These are phyloP conservation scores for Neolamprologus sp. DNA, from an alignment of 2,113 vertebrate species.

Conservation along the genomic window DNA sequence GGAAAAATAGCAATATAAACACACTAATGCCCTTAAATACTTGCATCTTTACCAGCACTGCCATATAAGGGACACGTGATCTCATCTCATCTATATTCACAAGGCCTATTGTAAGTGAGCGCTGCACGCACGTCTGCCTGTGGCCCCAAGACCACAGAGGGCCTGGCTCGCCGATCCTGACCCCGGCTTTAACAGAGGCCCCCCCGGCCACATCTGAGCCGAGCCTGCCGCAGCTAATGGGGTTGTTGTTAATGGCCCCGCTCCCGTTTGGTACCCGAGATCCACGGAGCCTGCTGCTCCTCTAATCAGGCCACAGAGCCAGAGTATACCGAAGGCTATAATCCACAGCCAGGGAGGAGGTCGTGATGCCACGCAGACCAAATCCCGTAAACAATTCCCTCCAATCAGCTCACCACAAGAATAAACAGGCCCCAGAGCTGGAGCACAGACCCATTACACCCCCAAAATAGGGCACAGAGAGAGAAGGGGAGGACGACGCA, in stretches of 20 bases:
- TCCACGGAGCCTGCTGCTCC: constrained; percentile 20
- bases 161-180: constrained; percentile 24
- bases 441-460: neutral
- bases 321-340: constrained; percentile 31
- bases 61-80: constrained; percentile 11
- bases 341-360: constrained; percentile 47
- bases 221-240: constrained; percentile 54
- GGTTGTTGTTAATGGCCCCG: constrained; percentile 53
- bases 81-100: constrained; percentile 46
- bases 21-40: constrained; percentile 19
- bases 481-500: neutral
- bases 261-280: constrained; percentile 47
- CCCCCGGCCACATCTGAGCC: constrained; percentile 60
- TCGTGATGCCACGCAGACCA: constrained; percentile 48
- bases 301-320: constrained; percentile 65
- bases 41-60: constrained; percentile 37
- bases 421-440: constrained; percentile 44
- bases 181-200: constrained; percentile 49
- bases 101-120: neutral
- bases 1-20: constrained; percentile 24
- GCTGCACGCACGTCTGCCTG: constrained; percentile 14
- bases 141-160: constrained; percentile 51
- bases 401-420: constrained; percentile 42
- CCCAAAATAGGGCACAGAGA: neutral
- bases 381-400: constrained; percentile 47